A percentile compares a stretch with the other conserved stretches of the same genome.
phyloP scores from a whole-genome alignment of 2,797 vertebrate species.

The Notolabrus celidotus region DNA sequence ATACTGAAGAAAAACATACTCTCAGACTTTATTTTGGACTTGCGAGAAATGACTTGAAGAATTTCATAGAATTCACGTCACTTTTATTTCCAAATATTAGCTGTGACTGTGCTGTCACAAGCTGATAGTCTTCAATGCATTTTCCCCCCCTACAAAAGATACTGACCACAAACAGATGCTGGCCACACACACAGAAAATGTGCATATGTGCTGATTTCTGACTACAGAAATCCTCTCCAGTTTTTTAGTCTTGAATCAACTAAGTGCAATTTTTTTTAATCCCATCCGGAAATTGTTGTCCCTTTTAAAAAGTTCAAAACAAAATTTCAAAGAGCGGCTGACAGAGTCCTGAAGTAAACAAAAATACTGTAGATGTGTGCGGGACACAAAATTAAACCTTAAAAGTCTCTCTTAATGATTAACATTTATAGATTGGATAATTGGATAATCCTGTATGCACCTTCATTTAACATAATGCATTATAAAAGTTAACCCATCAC shows the following conservation, averaged over 20 bases:
- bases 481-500: constrained; percentile 6
- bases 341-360: not conserved
- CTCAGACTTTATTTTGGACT: not conserved
- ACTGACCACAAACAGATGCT: constrained; percentile 5
- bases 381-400: too few species aligned
- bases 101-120: constrained; percentile 45
- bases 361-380: not conserved
- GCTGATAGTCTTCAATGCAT: constrained; percentile 31
- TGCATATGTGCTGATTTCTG: constrained; percentile 27
- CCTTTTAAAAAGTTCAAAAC: not conserved
- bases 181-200: constrained; percentile 55
- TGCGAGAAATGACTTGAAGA: not conserved
- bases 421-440: not conserved
- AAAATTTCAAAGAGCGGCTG: not conserved
- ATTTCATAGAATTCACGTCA: not conserved
- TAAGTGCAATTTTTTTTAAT: constrained; percentile 8
- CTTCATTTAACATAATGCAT: not conserved
- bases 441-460: not conserved
- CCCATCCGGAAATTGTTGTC: not conserved
- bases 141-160: constrained; percentile 9
- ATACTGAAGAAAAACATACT: not conserved
- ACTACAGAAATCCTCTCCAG: constrained; percentile 23
- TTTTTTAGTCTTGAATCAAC: constrained; percentile 31
- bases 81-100: constrained; percentile 32
- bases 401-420: not conserved